Evolutionary conservation across 2,113 vertebrate genomes (phyloP).

Genomic region (Capra hircus): DNA sequence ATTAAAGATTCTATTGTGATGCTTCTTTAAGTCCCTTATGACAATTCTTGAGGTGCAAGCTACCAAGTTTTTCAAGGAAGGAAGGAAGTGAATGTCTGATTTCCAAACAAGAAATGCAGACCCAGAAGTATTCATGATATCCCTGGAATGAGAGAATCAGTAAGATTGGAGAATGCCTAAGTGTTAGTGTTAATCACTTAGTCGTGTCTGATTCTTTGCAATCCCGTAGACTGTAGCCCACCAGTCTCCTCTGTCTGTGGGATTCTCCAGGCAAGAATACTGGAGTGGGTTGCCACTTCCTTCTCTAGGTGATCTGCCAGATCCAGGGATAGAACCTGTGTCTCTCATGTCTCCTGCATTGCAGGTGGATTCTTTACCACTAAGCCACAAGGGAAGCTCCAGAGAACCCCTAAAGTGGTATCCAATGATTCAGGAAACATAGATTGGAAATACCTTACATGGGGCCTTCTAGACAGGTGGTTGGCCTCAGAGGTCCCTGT

Average conservation of each 20-base stretch:
- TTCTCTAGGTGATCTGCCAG: accelerated
- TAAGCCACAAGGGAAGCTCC: not conserved
- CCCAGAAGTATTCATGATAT: not conserved
- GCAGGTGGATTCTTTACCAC: not conserved
- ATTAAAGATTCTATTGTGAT: not conserved
- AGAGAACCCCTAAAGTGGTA: not conserved
- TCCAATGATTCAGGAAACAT: not conserved
- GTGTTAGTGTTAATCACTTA: not conserved
- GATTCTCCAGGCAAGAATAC: not conserved
- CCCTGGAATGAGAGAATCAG: not conserved
- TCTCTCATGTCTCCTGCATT: not conserved
- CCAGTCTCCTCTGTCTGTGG: not conserved
- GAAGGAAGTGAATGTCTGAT: not conserved
- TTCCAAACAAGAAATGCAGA: not conserved
- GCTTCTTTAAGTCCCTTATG: not conserved
- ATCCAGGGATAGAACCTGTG: not conserved
- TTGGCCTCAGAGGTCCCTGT: not conserved
- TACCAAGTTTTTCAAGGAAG: not conserved
- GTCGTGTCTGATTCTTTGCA: not conserved
- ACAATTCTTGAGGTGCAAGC: not conserved
- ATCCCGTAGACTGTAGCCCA: accelerated
- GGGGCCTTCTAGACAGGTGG: not conserved
- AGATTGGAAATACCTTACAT: not conserved
- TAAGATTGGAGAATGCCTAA: not conserved
- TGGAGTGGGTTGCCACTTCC: not conserved